phyloP scores from a whole-genome alignment of 2,797 vertebrate genomes.

The Ctenopoma kingsleyae region DNA sequence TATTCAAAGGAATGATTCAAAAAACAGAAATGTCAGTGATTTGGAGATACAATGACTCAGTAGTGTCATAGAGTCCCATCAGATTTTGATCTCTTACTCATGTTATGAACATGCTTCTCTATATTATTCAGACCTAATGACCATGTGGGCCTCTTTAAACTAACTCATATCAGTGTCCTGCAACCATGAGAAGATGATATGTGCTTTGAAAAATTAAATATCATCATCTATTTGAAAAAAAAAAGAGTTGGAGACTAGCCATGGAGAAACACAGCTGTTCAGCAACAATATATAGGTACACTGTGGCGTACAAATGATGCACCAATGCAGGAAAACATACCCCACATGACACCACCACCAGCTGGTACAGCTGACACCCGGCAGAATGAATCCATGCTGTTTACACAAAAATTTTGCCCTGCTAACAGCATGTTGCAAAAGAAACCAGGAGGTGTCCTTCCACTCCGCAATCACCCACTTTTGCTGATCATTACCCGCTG shows the following conservation, averaged over 20 bases:
- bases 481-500: conserved; percentile 23
- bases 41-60: not conserved
- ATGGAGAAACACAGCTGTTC: conserved; percentile 54
- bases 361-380: conserved; percentile 60
- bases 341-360: conserved; percentile 61
- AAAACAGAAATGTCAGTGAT: not conserved
- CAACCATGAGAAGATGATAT: conserved; percentile 10
- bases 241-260: conserved; percentile 11
- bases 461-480: conserved; percentile 24
- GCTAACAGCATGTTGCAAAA: conserved; percentile 46
- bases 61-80: not conserved
- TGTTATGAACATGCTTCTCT: not conserved
- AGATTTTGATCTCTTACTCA: conserved; percentile 22
- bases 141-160: conserved; percentile 18
- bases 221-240: conserved; percentile 21
- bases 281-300: conserved; percentile 56
- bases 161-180: conserved; percentile 7
- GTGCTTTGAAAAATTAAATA: conserved; percentile 5
- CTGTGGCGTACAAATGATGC: conserved; percentile 57
- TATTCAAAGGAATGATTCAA: conserved; percentile 15
- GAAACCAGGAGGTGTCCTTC: conserved; percentile 42
- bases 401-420: conserved; percentile 33
- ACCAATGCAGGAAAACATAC: conserved; percentile 60
- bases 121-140: conserved; percentile 8
- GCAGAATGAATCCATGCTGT: conserved; percentile 56